Evolutionary conservation across 2,797 vertebrate species (phyloP), one percentile per base, ranked within the genome.

Genomic region (Smutsia temminckii): DNA sequence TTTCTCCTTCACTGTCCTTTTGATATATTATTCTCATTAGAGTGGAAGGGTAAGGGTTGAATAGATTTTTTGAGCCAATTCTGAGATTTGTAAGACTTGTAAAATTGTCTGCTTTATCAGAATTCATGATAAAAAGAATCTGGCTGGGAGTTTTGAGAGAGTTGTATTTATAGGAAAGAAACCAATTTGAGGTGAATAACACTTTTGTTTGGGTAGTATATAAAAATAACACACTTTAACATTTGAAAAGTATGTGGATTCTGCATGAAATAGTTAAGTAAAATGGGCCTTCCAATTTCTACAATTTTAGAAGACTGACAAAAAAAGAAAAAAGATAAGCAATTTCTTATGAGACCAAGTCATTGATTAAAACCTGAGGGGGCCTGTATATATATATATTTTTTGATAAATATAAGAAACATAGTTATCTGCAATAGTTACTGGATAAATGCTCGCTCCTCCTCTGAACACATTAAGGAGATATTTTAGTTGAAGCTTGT

Each of bases 1-100:
- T 96, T 95, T 95, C 51, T 88, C 83, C 49, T 92, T 89, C 69
- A 46, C 81, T 96, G 49, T 63, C 69, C 16, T 4, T 93, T 96
- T 83, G 79, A 95, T 92, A 49, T 42, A 86, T 91, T 42, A 79
- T 86, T 94, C 79, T 89, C 68, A 94, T 94, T 85, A 95, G 20
- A 83, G 21, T 37, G 42, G 34, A 91, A 95, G n/a, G 51, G 51
- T 11, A 85, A 87, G 46, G 12, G 34, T 81, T 64, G 34, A 85
- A 75, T 8, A 74, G 5, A 89, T 71, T 74, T 79, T 93, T 91
- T 63, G n/a, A 89, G 59, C 53, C 21, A 95, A 92, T 21, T 40
- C 21, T 59, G 85, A 91, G 40, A 84, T 75, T 95, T 89, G 25
- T 77, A 77, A 75, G 93, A 80, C 25, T 53, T 89, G 5, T 32